These are phyloP conservation scores for Dryoscopus gambensis DNA, from an alignment of 2,113 vertebrate genomes.

Conservation along the genomic window DNA sequence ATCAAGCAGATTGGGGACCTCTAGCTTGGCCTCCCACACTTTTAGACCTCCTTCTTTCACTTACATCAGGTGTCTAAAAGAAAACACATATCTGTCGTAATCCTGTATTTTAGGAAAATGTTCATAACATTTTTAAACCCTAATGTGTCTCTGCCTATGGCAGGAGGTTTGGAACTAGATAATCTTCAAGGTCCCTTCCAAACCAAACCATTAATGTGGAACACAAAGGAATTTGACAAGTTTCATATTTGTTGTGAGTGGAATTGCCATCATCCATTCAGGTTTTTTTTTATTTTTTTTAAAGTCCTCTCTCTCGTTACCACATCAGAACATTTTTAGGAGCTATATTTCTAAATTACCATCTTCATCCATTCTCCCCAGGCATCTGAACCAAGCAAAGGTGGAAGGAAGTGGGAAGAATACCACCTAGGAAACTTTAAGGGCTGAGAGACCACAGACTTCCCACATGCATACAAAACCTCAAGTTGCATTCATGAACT, in stretches of 20 bases:
- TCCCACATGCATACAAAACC: neutral
- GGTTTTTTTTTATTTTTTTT: neutral
- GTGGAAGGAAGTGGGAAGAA: conserved; percentile 38
- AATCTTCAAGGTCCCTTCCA: neutral
- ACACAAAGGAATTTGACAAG: neutral
- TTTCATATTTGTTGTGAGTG: neutral
- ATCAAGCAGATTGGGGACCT: neutral
- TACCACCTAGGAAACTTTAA: conserved; percentile 12
- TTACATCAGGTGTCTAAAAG: neutral
- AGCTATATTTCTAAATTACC: neutral
- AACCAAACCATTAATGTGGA: neutral
- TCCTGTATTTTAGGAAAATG: neutral
- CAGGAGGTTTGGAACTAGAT: neutral
- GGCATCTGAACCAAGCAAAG: neutral
- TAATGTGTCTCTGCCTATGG: neutral
- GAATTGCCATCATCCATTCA: neutral
- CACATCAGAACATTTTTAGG: neutral
- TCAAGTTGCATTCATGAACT: neutral
- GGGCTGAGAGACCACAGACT: conserved; percentile 18
- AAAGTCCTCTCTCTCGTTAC: neutral
- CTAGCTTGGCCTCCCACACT: neutral
- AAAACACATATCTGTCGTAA: neutral
- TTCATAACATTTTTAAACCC: neutral
- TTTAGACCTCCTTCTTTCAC: neutral
- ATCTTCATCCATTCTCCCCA: neutral